Evolutionary conservation across 2,888 invertebrate species (phyloP).

Genomic region (Mactromeris polynyma): DNA sequence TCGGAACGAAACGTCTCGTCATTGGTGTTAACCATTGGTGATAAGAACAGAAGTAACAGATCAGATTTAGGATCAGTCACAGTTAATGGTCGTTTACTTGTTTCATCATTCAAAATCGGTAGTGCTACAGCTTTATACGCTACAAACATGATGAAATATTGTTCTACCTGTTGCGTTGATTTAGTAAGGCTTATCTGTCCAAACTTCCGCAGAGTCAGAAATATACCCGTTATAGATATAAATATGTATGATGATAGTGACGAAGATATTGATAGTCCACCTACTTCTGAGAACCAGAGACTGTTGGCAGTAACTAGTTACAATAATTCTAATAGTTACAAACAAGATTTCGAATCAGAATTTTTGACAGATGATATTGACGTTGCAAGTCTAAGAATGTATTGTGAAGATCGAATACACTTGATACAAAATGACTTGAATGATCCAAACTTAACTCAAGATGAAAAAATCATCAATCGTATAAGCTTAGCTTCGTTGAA

Average conservation of each 20-base stretch:
- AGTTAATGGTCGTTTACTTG: not conserved
- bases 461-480: constrained; percentile 14
- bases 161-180: not conserved
- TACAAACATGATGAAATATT: not conserved
- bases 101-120: constrained; percentile 10
- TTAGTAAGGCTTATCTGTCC: not conserved
- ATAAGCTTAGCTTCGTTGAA: constrained; percentile 10
- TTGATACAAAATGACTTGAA: constrained; percentile 25
- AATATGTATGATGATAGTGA: constrained; percentile 31
- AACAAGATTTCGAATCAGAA: constrained; percentile 7
- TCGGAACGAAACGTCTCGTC: not conserved
- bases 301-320: not conserved
- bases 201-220: not conserved
- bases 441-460: constrained; percentile 16
- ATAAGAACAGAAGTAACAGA: constrained; percentile 14
- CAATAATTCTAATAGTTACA: not conserved
- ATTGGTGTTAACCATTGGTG: not conserved
- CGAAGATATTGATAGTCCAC: not conserved
- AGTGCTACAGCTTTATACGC: constrained; percentile 23
- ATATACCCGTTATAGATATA: constrained; percentile 14
- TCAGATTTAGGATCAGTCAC: constrained; percentile 12
- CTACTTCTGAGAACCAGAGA: not conserved
- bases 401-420: constrained; percentile 22
- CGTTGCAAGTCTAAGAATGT: constrained; percentile 14
- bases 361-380: constrained; percentile 19